These are phyloP conservation scores for Hyposoter didymator DNA, from an alignment of 2,888 invertebrate genomes.

Conservation along the genomic window DNA sequence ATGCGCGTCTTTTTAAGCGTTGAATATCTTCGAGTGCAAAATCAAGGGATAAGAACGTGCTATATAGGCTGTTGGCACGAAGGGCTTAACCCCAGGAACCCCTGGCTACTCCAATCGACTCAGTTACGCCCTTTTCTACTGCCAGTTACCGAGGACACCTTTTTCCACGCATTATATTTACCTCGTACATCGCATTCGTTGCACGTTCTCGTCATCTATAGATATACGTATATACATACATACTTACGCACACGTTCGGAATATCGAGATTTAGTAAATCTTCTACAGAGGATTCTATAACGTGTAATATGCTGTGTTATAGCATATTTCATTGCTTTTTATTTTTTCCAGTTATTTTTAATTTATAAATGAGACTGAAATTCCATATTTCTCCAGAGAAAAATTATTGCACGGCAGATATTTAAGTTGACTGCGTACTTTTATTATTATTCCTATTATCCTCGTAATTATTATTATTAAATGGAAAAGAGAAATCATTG, in stretches of 20 bases:
- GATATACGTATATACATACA: conserved; percentile 36
- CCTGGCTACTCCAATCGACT: background rate
- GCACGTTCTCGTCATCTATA: conserved; percentile 47
- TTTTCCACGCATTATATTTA: conserved; percentile 35
- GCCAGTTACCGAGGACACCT: conserved; percentile 4
- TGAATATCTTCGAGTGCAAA: conserved; percentile 41
- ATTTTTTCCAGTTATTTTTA: conserved; percentile 3
- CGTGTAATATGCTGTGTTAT: conserved; percentile 49
- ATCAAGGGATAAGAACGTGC: conserved; percentile 25
- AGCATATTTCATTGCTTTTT: conserved; percentile 44
- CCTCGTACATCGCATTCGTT: conserved; percentile 54
- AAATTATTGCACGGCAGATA: conserved; percentile 30
- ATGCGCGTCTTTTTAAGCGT: conserved; percentile 46
- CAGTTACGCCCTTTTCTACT: conserved; percentile 12
- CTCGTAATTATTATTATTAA: background rate
- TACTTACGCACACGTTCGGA: conserved; percentile 9
- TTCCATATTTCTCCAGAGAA: conserved; percentile 40
- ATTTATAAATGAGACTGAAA: conserved; percentile 28
- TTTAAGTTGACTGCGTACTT: background rate
- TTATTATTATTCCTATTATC: conserved; percentile 11
- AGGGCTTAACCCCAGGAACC: conserved; percentile 9
- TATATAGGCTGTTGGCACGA: background rate
- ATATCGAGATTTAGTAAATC: conserved; percentile 62
- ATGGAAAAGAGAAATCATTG: conserved; percentile 39
- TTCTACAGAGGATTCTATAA: conserved; percentile 30